phyloP scores from a whole-genome alignment of 2,888 invertebrate genomes.

The Euclidia mi region DNA sequence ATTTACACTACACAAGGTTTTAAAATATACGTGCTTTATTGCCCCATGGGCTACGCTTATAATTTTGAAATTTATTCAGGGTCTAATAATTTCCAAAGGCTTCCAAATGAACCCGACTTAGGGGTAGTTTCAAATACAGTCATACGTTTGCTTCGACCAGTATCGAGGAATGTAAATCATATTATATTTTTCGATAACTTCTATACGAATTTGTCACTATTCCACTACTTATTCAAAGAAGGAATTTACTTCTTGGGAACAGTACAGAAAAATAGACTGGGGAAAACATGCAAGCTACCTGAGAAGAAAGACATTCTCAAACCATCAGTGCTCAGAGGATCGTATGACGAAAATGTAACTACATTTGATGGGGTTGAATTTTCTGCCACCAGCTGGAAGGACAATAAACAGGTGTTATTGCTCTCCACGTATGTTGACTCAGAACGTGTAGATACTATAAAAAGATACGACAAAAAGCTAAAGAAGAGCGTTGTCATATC shows the following conservation, averaged over 20 bases:
- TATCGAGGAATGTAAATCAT: constrained; percentile 22
- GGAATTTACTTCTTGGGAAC: constrained; percentile 63
- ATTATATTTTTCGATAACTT: constrained; percentile 33
- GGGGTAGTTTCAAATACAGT: constrained; percentile 30
- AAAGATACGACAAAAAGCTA: constrained; percentile 52
- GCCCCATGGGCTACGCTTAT: constrained; percentile 11
- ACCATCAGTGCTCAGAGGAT: constrained; percentile 53
- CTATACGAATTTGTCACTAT: constrained; percentile 60
- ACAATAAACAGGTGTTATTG: constrained; percentile 61
- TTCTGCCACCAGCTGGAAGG: constrained; percentile 50
- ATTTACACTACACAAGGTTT: constrained; percentile 14
- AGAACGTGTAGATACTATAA: constrained; percentile 48
- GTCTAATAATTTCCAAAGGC: constrained; percentile 3
- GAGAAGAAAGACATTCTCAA: constrained; percentile 13
- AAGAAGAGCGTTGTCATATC: constrained; percentile 53
- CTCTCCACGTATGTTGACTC: constrained; percentile 63
- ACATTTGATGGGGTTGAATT: constrained; percentile 28
- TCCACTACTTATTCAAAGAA: constrained; percentile 58
- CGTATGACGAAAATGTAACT: constrained; percentile 55
- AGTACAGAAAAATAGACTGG: constrained; percentile 61
- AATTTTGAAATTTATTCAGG: constrained; percentile 18
- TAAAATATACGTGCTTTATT: constrained; percentile 18
- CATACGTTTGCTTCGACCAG: constrained; percentile 23
- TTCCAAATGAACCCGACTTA: constrained; percentile 20
- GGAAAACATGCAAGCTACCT: constrained; percentile 44